These are phyloP conservation scores for Bimastos eiseni DNA, from an alignment of 2,888 invertebrate species.

Conservation along the genomic window DNA sequence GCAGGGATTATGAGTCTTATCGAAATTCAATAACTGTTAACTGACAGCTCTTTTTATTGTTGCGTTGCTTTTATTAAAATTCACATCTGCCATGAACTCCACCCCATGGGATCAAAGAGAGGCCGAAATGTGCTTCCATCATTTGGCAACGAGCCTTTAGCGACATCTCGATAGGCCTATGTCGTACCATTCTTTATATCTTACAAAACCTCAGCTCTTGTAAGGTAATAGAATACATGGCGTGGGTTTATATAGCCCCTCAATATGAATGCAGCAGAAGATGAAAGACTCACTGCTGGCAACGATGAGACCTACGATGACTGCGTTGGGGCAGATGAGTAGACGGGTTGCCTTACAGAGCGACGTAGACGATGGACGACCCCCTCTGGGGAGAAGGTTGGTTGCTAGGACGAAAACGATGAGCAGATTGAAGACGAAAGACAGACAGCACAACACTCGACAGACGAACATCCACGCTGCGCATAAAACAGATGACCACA, in stretches of 20 bases:
- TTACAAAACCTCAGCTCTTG: no score
- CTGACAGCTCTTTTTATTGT: no score
- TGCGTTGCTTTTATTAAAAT: no score
- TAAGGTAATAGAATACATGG: neutral
- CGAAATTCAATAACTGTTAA: no score
- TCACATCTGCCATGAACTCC: no score
- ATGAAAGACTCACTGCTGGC: neutral
- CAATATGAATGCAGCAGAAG: neutral
- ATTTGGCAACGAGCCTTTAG: no score
- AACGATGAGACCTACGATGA: neutral
- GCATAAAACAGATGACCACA: neutral
- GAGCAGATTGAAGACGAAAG: neutral
- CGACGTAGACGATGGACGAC: neutral
- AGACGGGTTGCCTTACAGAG: neutral
- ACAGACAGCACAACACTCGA: neutral
- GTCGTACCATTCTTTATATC: no score
- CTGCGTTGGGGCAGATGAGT: neutral
- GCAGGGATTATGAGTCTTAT: no score
- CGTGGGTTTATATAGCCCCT: neutral
- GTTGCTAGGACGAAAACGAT: neutral
- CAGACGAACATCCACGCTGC: conserved; percentile 17
- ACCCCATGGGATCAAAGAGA: no score
- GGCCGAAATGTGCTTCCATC: no score
- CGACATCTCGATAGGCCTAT: no score
- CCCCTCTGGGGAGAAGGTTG: neutral